phyloP scores from a whole-genome alignment of 2,113 vertebrate species.

The Delphinus delphis region DNA sequence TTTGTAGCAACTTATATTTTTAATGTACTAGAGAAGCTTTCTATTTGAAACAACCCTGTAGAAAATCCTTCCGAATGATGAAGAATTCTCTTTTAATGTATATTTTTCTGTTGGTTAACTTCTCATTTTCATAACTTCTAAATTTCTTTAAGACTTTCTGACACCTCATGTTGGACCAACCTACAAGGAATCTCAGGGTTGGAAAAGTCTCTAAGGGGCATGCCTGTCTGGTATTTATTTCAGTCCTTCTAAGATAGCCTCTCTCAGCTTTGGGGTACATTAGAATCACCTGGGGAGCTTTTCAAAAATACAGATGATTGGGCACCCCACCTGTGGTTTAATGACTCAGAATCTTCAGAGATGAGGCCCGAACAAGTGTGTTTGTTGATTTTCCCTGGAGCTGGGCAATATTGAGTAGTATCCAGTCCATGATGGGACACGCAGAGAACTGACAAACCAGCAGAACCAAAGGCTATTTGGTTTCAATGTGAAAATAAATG shows the following conservation, averaged over 20 bases:
- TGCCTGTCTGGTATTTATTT: neutral
- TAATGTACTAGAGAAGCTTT: neutral
- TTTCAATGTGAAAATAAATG: neutral
- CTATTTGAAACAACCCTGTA: neutral
- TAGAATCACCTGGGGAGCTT: neutral
- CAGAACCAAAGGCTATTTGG: neutral
- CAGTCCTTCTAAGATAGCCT: neutral
- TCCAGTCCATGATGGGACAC: rapidly evolving
- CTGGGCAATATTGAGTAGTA: neutral
- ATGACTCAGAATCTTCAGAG: neutral
- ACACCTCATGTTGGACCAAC: neutral
- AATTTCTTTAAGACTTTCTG: neutral
- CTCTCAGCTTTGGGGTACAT: neutral
- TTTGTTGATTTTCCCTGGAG: neutral
- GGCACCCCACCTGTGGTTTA: neutral
- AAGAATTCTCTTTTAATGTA: neutral
- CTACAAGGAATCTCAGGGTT: neutral
- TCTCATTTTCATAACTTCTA: neutral
- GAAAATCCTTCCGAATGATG: neutral
- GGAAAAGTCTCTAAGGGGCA: neutral
- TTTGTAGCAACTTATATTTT: neutral
- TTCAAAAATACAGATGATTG: neutral
- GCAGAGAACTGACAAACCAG: neutral
- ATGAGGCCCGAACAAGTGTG: neutral
- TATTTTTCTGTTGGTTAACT: neutral